Conservation (phyloP, 2,113 vertebrate genomes). For the Eulacestoma nigropectus region DNA sequence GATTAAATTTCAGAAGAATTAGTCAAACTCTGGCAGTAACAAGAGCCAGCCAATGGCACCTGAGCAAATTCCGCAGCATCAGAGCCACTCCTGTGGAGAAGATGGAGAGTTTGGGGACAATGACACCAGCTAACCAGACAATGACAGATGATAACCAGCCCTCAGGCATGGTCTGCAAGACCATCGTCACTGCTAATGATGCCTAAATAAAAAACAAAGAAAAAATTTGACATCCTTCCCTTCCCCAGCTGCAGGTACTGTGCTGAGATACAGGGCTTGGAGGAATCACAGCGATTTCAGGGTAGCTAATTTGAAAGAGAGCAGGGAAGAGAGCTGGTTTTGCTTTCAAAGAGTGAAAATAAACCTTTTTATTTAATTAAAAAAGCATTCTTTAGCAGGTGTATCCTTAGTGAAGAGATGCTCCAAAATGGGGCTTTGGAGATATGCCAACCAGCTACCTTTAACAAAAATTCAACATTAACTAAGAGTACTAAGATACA, state of each 20-base stretch:
- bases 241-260: not conserved
- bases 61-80: not conserved
- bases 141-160: not conserved
- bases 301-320: not conserved
- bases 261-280: fast-evolving
- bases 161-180: not conserved
- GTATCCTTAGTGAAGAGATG: not conserved
- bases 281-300: not conserved
- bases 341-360: not conserved
- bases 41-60: not conserved
- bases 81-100: not conserved
- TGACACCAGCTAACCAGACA: not conserved
- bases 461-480: not conserved
- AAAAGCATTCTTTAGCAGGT: not conserved
- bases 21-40: not conserved
- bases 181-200: not conserved
- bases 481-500: not conserved
- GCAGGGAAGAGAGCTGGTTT: not conserved
- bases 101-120: not conserved
- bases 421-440: not conserved
- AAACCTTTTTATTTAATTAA: not conserved
- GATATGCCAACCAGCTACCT: not conserved
- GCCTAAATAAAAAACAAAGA: not conserved
- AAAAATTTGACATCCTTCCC: not conserved
- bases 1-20: not conserved